These are phyloP conservation scores for Plutomurus gul DNA, from an alignment of 1,140 invertebrate genomes.

Conservation along the genomic window DNA sequence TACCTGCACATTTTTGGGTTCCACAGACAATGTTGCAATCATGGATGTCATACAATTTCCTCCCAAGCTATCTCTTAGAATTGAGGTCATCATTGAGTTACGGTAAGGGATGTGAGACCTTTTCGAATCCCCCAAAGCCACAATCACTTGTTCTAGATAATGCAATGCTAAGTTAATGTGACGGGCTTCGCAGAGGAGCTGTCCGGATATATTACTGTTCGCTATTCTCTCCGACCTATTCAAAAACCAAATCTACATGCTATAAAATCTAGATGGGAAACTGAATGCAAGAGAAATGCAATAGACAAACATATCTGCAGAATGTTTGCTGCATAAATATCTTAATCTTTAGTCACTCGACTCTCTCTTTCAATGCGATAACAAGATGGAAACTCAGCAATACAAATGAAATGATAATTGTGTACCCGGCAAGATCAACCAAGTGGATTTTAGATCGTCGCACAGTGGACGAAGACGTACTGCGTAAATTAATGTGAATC, in stretches of 20 bases:
- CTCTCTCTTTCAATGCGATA: too few species aligned
- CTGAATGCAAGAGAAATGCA: neutral
- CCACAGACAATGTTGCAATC: conserved; percentile 67
- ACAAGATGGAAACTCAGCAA: too few species aligned
- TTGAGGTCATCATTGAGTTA: conserved; percentile 69
- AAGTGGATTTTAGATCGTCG: conserved; percentile 67
- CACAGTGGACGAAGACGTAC: conserved; percentile 60
- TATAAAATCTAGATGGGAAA: neutral
- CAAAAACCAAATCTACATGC: neutral
- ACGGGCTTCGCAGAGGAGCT: conserved; percentile 66
- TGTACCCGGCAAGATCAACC: conserved; percentile 68
- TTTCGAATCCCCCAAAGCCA: conserved; percentile 65
- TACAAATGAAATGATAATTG: neutral
- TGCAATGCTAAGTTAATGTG: conserved; percentile 71
- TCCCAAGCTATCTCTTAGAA: conserved; percentile 68
- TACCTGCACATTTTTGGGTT: conserved; percentile 59
- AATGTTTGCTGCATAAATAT: conserved; percentile 34
- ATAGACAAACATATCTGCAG: neutral
- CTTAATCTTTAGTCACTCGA: too few species aligned
- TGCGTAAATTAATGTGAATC: conserved; percentile 63
- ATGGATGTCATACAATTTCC: conserved; percentile 71
- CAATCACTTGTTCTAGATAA: conserved; percentile 70
- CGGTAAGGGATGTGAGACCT: conserved; percentile 68
- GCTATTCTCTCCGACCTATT: conserved; percentile 48
- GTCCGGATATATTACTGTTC: conserved; percentile 56